phyloP scores from a whole-genome alignment of 2,888 invertebrate genomes.

The Noctua fimbriata region DNA sequence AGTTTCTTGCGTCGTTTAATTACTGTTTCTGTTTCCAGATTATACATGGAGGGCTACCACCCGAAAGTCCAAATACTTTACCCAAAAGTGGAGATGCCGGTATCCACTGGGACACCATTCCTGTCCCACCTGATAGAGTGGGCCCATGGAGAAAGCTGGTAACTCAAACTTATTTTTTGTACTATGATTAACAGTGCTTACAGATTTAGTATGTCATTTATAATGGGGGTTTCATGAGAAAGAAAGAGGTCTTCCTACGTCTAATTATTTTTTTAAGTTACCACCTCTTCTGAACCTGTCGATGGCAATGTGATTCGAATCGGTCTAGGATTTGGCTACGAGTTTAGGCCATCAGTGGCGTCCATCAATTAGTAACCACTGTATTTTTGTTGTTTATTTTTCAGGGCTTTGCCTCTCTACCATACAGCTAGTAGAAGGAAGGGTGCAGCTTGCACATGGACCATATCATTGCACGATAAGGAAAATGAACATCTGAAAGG shows the following conservation, averaged over 20 bases:
- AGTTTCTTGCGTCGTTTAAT: not conserved
- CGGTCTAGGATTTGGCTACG: not conserved
- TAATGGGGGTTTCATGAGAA: not conserved
- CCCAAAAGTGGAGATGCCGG: conserved; percentile 94
- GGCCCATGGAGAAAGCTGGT: conserved; percentile 94
- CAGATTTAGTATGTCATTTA: not conserved
- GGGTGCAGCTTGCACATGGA: conserved; percentile 70
- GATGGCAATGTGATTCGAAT: not conserved
- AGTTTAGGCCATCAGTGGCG: not conserved
- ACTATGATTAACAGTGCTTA: not conserved
- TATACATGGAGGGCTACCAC: conserved; percentile 94
- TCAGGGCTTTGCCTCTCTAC: conserved; percentile 74
- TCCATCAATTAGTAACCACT: not conserved
- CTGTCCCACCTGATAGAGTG: conserved; percentile 95
- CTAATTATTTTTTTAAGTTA: not conserved
- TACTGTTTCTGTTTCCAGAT: conserved; percentile 81
- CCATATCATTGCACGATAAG: conserved; percentile 53
- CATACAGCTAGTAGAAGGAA: conserved; percentile 66
- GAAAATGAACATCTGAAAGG: conserved; percentile 51
- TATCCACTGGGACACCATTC: conserved; percentile 95
- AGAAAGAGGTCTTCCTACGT: not conserved
- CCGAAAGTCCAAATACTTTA: conserved; percentile 93
- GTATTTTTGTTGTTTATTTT: conserved; percentile 39
- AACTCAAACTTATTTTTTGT: conserved; percentile 39
- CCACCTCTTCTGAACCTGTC: not conserved